Percentiles rank a stretch among this genome's conserved stretches.
Evolutionary conservation across 2,888 invertebrate genomes (phyloP).

Genomic region (Lampropteryx suffumata): DNA sequence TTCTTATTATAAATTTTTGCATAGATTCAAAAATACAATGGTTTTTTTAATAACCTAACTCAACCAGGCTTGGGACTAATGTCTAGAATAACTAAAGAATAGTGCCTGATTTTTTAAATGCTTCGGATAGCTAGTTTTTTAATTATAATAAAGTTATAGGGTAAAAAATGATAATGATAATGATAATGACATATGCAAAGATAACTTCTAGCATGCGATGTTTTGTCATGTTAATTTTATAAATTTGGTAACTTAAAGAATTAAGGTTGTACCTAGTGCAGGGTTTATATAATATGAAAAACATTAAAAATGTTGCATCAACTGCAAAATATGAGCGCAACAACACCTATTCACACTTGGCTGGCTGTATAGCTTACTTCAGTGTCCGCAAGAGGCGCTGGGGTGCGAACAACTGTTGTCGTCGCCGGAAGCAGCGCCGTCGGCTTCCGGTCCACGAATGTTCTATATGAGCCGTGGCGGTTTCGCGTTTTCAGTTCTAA

Average conservation of each 20-base stretch:
- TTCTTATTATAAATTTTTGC: constrained; percentile 74
- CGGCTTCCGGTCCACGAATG: constrained; percentile 72
- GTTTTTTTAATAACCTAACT: constrained; percentile 23
- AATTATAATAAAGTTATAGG: no score
- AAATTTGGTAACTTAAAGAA: no score
- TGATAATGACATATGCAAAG: no score
- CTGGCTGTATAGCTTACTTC: constrained; percentile 43
- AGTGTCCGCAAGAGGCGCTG: constrained; percentile 74
- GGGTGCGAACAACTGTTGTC: constrained; percentile 75
- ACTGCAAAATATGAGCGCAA: constrained; percentile 17
- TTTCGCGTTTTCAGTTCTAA: constrained; percentile 56
- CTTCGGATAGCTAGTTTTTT: no score
- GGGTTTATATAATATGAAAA: no score
- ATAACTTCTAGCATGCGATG: no score
- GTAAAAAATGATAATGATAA: no score
- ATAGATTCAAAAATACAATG: constrained; percentile 61
- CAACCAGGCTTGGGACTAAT: no score
- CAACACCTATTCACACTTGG: constrained; percentile 33
- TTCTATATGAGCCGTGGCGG: constrained; percentile 59
- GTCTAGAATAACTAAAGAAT: no score
- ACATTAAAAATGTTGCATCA: not conserved
- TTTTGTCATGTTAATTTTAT: no score
- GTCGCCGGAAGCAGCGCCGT: constrained; percentile 73
- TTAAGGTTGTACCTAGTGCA: no score
- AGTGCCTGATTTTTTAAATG: no score